Base-by-base conservation (phyloP, 2,113 vertebrate genomes). In the Petromus typicus region DNA sequence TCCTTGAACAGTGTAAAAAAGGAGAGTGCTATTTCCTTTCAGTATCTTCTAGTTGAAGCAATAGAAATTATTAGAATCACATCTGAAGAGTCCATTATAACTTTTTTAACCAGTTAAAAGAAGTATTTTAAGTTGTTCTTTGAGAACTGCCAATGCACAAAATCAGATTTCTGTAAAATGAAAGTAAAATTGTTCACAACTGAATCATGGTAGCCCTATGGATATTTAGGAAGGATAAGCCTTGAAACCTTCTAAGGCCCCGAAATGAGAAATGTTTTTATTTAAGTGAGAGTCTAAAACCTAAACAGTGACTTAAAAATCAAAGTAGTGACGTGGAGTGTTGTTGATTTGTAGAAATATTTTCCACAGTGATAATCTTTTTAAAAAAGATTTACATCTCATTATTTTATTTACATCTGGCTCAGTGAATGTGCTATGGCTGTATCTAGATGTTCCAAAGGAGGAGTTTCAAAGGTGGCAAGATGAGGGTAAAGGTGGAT, bases 1-100 rank as follows among this genome's bases (percentile, higher is more conserved):
- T 99, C 98, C 98, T 98, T 99, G 98, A 99, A 99, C 98, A 99
- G 96, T 98, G 98, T 30, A 75, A 30, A 25, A 57, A 91, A 51
- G 18, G 56, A 63, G 1, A 27, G 6, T 57, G 1, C 61, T 80
- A 2, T 89, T 95, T 81, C 43, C 25, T 88, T 82, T 59, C 34
- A 57, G 20, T 80, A 37, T 78, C n/a, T 73, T n/a, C 59, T 76
- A 85, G 37, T 56, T 76, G 61, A 82, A 90, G 43, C 56, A 83
- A 37, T 83, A 86, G 63, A 79, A 91, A 75, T 80, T 51, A 69
- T 83, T 86, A 86, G 91, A 96, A 51, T 71, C 5, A 95, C 64
- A 80, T 76, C 45, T 14, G 2, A 66, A 89, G 43, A 2, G 7
- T 13, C 18, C 18, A 43, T 78, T 69, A 34, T 27, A 81, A 57